These are phyloP conservation scores for Poeciliopsis prolifica DNA, from an alignment of 2,113 vertebrate genomes.

Conservation along the genomic window DNA sequence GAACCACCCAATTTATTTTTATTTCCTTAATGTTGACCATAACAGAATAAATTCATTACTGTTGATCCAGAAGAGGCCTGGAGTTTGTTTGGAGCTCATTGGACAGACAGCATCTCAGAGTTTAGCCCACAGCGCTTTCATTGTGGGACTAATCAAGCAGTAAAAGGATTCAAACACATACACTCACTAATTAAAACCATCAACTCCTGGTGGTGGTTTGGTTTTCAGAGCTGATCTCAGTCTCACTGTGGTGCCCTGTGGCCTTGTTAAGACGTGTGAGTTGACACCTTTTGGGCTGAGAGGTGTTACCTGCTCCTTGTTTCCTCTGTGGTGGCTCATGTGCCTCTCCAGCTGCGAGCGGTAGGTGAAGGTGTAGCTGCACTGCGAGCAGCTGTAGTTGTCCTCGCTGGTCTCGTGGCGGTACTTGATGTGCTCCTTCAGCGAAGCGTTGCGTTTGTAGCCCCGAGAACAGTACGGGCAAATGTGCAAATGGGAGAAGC, in stretches of 20 bases:
- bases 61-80: not conserved
- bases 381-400: constrained; percentile 96
- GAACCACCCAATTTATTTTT: too few relatives aligned
- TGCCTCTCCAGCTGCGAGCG: constrained; percentile 96
- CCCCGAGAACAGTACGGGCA: constrained; percentile 96
- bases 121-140: too few relatives aligned
- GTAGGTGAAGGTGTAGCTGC: constrained; percentile 96
- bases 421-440: constrained; percentile 98
- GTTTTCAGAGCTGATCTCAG: not conserved
- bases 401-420: constrained; percentile 97
- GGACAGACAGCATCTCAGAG: not conserved
- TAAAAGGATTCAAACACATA: not conserved
- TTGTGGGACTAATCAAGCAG: too few relatives aligned
- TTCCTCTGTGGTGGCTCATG: constrained; percentile 94
- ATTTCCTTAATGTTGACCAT: too few relatives aligned
- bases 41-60: not conserved
- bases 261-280: not conserved
- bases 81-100: not conserved
- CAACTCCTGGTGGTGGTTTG: not conserved
- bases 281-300: not conserved
- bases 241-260: not conserved
- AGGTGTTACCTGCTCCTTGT: constrained; percentile 86
- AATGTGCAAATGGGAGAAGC: constrained; percentile 91
- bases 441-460: constrained; percentile 96
- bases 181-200: not conserved